Evolutionary conservation across 2,113 vertebrate genomes (phyloP).

Genomic region (Phaethornis superciliosus): DNA sequence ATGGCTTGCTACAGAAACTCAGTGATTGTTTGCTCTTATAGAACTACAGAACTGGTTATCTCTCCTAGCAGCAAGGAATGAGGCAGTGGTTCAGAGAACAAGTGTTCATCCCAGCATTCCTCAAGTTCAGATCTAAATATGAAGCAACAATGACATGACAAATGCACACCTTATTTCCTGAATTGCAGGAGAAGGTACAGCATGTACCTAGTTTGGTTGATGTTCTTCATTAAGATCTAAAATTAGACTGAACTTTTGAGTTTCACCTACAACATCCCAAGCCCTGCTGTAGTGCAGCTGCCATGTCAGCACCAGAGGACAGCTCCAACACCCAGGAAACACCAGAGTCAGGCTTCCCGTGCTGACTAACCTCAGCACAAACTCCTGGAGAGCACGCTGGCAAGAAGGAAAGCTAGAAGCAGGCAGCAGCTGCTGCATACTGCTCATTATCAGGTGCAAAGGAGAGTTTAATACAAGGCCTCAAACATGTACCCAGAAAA

Average conservation of each 20-base stretch:
- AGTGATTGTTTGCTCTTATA: background rate
- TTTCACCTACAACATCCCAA: slow-evolving; percentile 18
- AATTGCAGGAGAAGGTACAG: slow-evolving; percentile 41
- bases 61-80: background rate
- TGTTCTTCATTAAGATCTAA: slow-evolving; percentile 56
- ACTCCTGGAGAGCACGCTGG: background rate
- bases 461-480: no score
- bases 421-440: background rate
- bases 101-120: slow-evolving; percentile 4
- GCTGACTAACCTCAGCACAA: background rate
- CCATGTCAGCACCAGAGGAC: background rate
- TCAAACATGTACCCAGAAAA: accelerated
- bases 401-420: background rate
- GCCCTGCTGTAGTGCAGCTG: background rate
- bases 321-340: background rate
- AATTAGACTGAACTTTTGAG: slow-evolving; percentile 62
- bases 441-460: background rate
- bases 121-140: slow-evolving; percentile 27
- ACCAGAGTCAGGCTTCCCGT: accelerated
- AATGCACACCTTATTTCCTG: slow-evolving; percentile 40
- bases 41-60: background rate
- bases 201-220: background rate
- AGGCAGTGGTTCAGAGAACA: background rate
- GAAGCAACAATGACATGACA: slow-evolving; percentile 47
- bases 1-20: background rate